Conservation (phyloP, 2,113 vertebrate species). For the Rhabdomys dilectus region DNA sequence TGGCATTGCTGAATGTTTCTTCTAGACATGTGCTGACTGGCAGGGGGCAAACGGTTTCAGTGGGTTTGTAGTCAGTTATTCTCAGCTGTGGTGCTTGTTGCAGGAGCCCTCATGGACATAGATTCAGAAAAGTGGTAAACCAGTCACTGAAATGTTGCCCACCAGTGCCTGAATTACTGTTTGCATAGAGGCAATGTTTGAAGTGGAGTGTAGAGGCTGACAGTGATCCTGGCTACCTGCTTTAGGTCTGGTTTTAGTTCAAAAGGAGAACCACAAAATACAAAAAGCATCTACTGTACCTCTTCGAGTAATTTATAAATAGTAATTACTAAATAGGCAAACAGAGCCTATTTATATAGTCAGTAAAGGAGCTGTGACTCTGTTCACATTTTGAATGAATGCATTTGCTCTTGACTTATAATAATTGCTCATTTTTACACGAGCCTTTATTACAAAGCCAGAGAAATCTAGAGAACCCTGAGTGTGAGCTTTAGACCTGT, state of each 20-base stretch:
- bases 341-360: neutral
- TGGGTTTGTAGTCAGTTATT: neutral
- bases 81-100: neutral
- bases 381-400: neutral
- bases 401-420: neutral
- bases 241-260: neutral
- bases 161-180: neutral
- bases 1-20: neutral
- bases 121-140: constrained; percentile 3
- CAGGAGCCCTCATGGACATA: neutral
- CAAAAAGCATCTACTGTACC: neutral
- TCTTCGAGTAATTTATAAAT: neutral
- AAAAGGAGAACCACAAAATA: neutral
- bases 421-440: constrained; percentile 35
- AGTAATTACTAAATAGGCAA: neutral
- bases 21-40: neutral
- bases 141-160: neutral
- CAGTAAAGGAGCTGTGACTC: neutral
- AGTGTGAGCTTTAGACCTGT: constrained; percentile 10
- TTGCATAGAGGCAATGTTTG: neutral
- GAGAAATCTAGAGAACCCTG: neutral
- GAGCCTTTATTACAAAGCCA: constrained; percentile 29
- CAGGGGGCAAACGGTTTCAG: constrained; percentile 49
- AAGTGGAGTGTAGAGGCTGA: neutral
- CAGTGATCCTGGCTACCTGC: neutral